phyloP scores from a whole-genome alignment of 2,888 invertebrate species.

The Dasysyrphus albostriatus region DNA sequence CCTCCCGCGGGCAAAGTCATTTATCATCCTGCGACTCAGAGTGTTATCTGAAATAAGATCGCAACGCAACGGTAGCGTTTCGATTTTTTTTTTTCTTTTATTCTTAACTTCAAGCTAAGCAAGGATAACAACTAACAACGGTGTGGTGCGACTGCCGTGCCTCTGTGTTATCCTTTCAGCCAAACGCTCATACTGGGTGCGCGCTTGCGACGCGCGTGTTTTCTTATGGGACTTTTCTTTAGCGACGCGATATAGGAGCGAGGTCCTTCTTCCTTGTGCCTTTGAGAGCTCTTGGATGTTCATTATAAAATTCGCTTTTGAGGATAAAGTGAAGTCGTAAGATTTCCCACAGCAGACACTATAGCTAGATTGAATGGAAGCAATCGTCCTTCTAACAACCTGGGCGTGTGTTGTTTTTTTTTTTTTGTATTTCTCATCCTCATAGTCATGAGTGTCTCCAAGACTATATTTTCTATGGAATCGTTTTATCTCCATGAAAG shows the following conservation, averaged over 20 bases:
- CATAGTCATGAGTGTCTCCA: slow-evolving; percentile 36
- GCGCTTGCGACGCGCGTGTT: slow-evolving; percentile 51
- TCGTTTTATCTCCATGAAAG: slow-evolving; percentile 67
- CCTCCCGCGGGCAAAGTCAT: slow-evolving; percentile 75
- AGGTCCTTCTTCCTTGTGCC: slow-evolving; percentile 73
- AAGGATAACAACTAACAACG: slow-evolving; percentile 54
- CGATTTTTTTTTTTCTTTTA: slow-evolving; percentile 59
- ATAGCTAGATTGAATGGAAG: slow-evolving; percentile 64
- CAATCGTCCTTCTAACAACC: slow-evolving; percentile 74
- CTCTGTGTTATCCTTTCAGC: slow-evolving; percentile 67
- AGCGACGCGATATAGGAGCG: slow-evolving; percentile 1
- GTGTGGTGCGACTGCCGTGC: slow-evolving; percentile 36
- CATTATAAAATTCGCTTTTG: slow-evolving; percentile 71
- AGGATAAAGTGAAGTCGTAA: slow-evolving; percentile 56
- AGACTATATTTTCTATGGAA: slow-evolving; percentile 52
- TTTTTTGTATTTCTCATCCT: slow-evolving; percentile 18
- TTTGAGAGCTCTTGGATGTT: slow-evolving; percentile 64
- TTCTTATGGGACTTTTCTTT: slow-evolving; percentile 31
- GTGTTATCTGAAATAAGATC: slow-evolving; percentile 77
- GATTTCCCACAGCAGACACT: slow-evolving; percentile 23
- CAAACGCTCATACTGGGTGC: slow-evolving; percentile 33
- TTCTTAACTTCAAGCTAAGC: slow-evolving; percentile 54
- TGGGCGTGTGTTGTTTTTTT: slow-evolving; percentile 64
- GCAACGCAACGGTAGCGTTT: slow-evolving; percentile 66
- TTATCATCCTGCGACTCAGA: slow-evolving; percentile 74